These are phyloP conservation scores for Drosophila buzzatii DNA, from an alignment of 2,888 invertebrate genomes.

Conservation along the genomic window DNA sequence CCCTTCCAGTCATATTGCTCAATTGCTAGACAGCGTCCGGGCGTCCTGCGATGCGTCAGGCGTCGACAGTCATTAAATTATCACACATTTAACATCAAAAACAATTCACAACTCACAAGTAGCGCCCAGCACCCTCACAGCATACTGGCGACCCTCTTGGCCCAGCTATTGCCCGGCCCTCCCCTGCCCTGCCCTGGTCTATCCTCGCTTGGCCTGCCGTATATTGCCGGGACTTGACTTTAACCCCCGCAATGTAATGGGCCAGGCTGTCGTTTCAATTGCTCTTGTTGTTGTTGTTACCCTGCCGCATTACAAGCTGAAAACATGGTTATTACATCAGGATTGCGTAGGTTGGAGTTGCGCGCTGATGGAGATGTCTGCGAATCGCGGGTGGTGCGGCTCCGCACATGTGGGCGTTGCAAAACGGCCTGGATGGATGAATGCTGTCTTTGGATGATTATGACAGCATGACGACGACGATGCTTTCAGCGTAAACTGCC, in stretches of 20 bases:
- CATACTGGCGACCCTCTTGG: slow-evolving; percentile 34
- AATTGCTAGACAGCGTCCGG: slow-evolving; percentile 40
- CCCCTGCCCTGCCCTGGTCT: slow-evolving; percentile 15
- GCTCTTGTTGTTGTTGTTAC: slow-evolving; percentile 41
- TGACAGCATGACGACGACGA: slow-evolving; percentile 78
- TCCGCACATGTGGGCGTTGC: slow-evolving; percentile 72
- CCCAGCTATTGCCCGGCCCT: slow-evolving; percentile 17
- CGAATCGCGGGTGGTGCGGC: slow-evolving; percentile 15
- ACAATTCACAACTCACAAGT: slow-evolving; percentile 80
- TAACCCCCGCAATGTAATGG: slow-evolving; percentile 68
- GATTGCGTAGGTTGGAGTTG: slow-evolving; percentile 54
- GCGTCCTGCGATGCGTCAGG: slow-evolving; percentile 63
- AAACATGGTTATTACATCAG: slow-evolving; percentile 85
- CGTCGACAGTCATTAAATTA: slow-evolving; percentile 84
- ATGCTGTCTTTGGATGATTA: slow-evolving; percentile 80
- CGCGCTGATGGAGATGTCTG: slow-evolving; percentile 40
- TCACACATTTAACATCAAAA: slow-evolving; percentile 85
- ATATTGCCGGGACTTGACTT: slow-evolving; percentile 57
- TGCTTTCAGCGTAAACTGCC: slow-evolving; percentile 33
- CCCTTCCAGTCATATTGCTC: slow-evolving; percentile 29
- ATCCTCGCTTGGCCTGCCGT: slow-evolving; percentile 15
- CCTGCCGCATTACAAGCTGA: slow-evolving; percentile 83
- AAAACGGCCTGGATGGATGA: slow-evolving; percentile 62
- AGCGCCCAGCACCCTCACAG: slow-evolving; percentile 41
- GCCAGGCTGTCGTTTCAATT: slow-evolving; percentile 33